phyloP scores from a whole-genome alignment of 1,140 invertebrate genomes.

The Lepidurus couesii region DNA sequence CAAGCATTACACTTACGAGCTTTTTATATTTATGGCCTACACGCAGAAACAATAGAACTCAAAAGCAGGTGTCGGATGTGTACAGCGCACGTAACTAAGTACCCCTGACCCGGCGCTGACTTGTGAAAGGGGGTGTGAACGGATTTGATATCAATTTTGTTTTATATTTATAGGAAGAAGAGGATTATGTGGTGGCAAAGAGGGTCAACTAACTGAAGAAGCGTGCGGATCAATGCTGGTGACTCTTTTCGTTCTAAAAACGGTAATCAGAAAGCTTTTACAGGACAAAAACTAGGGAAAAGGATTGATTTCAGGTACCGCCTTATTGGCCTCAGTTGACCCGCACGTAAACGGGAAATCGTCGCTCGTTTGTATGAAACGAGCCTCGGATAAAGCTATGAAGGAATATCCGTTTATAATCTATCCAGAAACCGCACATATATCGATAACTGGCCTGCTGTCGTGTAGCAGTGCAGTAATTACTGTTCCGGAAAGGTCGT shows the following conservation, averaged over 20 bases:
- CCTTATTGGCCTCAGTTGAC: background rate
- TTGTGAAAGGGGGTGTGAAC: too few species aligned
- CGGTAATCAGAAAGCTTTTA: background rate
- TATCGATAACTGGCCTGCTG: background rate
- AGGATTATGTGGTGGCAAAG: too few species aligned
- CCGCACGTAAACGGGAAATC: background rate
- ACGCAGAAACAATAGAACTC: background rate
- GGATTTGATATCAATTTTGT: too few species aligned
- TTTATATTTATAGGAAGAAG: too few species aligned
- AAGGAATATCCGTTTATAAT: background rate
- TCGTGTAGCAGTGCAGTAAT: background rate
- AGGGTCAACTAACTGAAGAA: too few species aligned
- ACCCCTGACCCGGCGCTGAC: too few species aligned
- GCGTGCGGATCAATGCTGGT: too few species aligned
- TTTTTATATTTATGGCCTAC: background rate
- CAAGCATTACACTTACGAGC: background rate
- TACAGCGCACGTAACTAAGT: background rate
- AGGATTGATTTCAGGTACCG: background rate
- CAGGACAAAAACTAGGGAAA: background rate
- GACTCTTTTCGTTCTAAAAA: background rate
- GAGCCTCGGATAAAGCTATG: too few species aligned
- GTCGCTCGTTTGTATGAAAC: too few species aligned
- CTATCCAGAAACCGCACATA: background rate
- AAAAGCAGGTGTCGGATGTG: background rate
- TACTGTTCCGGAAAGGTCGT: background rate